Conservation (phyloP, 2,113 vertebrate genomes). For the Herpetotheres cachinnans region DNA sequence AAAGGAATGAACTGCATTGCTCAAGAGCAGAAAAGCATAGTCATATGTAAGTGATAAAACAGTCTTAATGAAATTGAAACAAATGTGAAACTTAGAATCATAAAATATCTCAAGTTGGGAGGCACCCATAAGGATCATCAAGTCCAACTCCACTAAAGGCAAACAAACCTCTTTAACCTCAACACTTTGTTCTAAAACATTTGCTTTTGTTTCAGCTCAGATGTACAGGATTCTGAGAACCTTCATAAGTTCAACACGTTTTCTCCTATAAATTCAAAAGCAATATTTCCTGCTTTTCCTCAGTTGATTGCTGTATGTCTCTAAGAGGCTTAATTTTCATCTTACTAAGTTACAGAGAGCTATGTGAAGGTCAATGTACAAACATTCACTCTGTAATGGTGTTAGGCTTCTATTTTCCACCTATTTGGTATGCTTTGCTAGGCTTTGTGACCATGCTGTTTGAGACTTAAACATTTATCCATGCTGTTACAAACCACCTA, state of each 20-base stretch:
- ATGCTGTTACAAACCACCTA: background rate
- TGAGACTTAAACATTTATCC: background rate
- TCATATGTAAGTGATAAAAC: background rate
- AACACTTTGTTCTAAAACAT: too few relatives aligned
- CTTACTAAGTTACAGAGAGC: background rate
- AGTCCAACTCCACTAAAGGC: too few relatives aligned
- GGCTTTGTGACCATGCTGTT: background rate
- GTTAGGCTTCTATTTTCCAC: background rate
- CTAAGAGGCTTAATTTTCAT: constrained; percentile 30
- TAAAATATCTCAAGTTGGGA: too few relatives aligned
- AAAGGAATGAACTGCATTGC: background rate
- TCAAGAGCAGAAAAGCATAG: background rate
- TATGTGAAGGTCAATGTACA: background rate
- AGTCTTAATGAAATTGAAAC: background rate
- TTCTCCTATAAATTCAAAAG: background rate
- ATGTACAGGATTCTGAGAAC: background rate
- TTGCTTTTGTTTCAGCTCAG: too few relatives aligned
- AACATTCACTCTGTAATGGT: background rate
- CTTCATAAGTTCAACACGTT: background rate
- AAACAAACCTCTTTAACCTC: too few relatives aligned
- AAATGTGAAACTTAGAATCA: background rate
- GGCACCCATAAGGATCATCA: too few relatives aligned
- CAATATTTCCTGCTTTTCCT: background rate
- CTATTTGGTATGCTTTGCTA: background rate
- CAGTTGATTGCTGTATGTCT: background rate